Percentiles rank a stretch among this genome's conserved stretches.
Evolutionary conservation across 2,113 vertebrate genomes (phyloP).

Genomic region (Rhinoptilus africanus): DNA sequence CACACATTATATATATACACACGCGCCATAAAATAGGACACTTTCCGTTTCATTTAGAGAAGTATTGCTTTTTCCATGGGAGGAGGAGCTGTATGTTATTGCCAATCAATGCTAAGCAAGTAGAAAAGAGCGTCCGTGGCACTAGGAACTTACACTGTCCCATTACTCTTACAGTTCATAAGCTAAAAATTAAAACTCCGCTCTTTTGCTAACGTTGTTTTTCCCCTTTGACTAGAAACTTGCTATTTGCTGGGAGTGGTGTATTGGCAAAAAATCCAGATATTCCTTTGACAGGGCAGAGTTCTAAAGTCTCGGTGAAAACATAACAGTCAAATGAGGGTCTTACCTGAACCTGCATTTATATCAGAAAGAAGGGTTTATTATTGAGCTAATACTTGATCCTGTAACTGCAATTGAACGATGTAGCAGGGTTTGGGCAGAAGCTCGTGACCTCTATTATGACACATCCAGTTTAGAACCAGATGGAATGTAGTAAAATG

Average conservation of each 20-base stretch:
- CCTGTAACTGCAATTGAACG: neutral
- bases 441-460: slow-evolving; percentile 34
- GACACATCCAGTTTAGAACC: slow-evolving; percentile 5
- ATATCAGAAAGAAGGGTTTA: neutral
- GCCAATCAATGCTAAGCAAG: neutral
- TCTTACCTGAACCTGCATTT: neutral
- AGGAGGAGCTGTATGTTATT: neutral
- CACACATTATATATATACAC: neutral
- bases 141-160: neutral
- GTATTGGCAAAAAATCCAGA: neutral
- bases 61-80: neutral
- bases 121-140: neutral
- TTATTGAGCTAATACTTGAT: neutral
- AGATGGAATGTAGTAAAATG: slow-evolving; percentile 25
- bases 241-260: neutral
- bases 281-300: neutral
- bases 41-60: neutral
- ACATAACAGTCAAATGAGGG: neutral
- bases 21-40: neutral
- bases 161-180: neutral
- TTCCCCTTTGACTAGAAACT: neutral
- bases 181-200: neutral
- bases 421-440: neutral
- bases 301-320: neutral
- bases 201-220: neutral